A percentile compares a stretch with the other conserved stretches of the same genome.
These are phyloP conservation scores for Drosophila vallismaia DNA, from an alignment of 2,888 invertebrate genomes.

Conservation along the genomic window DNA sequence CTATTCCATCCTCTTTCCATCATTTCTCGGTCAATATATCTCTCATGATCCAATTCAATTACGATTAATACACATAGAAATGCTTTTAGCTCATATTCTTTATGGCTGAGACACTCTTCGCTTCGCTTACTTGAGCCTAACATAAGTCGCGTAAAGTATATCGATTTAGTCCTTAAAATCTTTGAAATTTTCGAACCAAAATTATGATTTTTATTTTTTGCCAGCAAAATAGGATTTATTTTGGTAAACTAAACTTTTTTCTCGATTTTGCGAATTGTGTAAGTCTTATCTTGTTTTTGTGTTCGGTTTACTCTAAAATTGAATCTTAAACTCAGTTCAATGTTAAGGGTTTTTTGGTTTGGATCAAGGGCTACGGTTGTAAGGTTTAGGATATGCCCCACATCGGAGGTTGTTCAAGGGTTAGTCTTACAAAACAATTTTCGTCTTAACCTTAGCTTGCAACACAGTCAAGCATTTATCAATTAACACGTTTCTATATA, in stretches of 20 bases:
- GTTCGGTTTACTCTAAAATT: constrained; percentile 48
- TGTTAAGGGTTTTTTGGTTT: constrained; percentile 41
- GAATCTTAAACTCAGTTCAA: constrained; percentile 51
- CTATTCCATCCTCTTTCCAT: constrained; percentile 13
- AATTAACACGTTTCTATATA: constrained; percentile 49
- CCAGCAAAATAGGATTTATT: constrained; percentile 61
- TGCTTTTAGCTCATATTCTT: constrained; percentile 28
- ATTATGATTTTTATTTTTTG: constrained; percentile 27
- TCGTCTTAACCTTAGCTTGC: constrained; percentile 30
- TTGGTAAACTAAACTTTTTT: constrained; percentile 26
- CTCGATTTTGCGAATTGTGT: constrained; percentile 55
- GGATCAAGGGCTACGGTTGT: constrained; percentile 36
- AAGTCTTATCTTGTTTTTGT: constrained; percentile 43
- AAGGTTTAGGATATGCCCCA: constrained; percentile 19
- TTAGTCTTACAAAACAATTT: constrained; percentile 23
- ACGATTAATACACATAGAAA: constrained; percentile 64
- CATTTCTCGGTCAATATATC: constrained; percentile 16
- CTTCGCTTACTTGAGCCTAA: constrained; percentile 63
- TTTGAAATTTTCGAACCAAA: constrained; percentile 31
- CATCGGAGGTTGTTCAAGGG: constrained; percentile 15
- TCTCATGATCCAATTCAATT: constrained; percentile 39
- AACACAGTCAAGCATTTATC: constrained; percentile 47
- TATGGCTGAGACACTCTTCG: constrained; percentile 28
- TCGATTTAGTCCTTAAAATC: constrained; percentile 14
- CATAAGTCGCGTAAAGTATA: constrained; percentile 18